Evolutionary conservation across 2,113 vertebrate genomes (phyloP), one percentile per base, ranked within the genome.

Genomic region (Vulpes lagopus): DNA sequence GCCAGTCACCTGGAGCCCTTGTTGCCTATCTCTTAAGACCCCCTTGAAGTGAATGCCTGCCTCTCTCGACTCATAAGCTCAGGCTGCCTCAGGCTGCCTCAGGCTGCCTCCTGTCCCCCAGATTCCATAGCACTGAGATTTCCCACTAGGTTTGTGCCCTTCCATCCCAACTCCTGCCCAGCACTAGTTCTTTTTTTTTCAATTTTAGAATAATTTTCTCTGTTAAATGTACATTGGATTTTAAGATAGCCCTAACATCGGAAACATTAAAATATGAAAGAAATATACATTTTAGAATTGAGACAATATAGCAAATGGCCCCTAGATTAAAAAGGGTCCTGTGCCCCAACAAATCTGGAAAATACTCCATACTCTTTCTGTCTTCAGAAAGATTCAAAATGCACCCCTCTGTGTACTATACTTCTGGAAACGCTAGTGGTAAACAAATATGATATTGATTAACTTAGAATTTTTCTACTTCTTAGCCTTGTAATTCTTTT

Each of bases 261-360:
- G 57, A 92, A 84, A 81, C 92, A 85, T 23, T 89, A 88, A 94
- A 73, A 79, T 5, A 74, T 38, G 27, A 93, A 22, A 79, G 17
- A 55, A 84, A 91, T 38, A 17, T 84, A 17, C 57, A 88, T 35
- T 69, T 87, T 32, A 62, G 12, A 88, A 55, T 79, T 32, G 59
- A 84, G 32, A 69, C 27, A 71, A 53, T 20, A 55, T n/a, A 87
- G 2, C 0, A 51, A 65, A 65, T 55, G 64, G 27, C 43, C 14
- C 7, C 12, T 53, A 30, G 74, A 32, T 87, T 71, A 30, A 55
- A 92, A 82, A 80, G 27, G 27, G 32, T 78, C 69, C 15, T n/a
- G 59, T 27, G 43, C 35, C 38, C 78, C 49, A 76, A 27, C 32
- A 53, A 25, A 8, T n/a, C 51, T 69, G 38, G 35, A 57, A 71